Evolutionary conservation across 2,797 vertebrate genomes (phyloP), one percentile per base, ranked within the genome.

Genomic region (Eleutherodactylus coqui): DNA sequence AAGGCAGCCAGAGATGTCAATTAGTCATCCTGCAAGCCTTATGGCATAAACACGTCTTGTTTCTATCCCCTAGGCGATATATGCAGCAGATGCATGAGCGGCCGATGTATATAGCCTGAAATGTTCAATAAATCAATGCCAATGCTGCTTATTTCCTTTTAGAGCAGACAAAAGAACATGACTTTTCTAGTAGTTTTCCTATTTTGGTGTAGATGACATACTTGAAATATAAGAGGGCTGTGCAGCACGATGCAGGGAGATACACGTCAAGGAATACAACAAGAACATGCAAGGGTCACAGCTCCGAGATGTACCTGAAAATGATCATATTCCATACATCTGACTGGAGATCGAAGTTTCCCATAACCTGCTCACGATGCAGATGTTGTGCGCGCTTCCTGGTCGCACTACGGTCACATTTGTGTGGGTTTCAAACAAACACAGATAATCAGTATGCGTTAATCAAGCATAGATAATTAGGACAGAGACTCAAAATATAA

Each of bases 291-390:
- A 82, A 82, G 73, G 64, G 80, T 82, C 80, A 73, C 16, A 38
- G 24, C 64, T 53, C 64, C 16, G 64, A 82, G 64, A n/a, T 36
- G 24, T 13, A 7, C 80, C 80, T 29, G 21, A 67, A 72, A 72
- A 73, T 82, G 73, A 72, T 72, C 49, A n/a, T 82, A 69, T 82
- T 70, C 64, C 9, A 70, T 47, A 72, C 64, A 70, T 53, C 41
- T n/a, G 45, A 32, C 32, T 72, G 67, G 21, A 72, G 36, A 29
- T 27, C 11, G 21, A 17, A 0, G 45, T 72, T 19, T 16, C 8
- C 72, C 5, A 27, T 70, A 41, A 53, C 58, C 38, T 32, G 51
- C 34, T 69, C 49, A 47, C 41, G 9, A 1, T 17, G 51, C 19
- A 3, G 16, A 38, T 14, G 45, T 69, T 24, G 29, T 47, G 13